Evolutionary conservation across 2,888 invertebrate species (phyloP).

Genomic region (Eristalinus aeneus): DNA sequence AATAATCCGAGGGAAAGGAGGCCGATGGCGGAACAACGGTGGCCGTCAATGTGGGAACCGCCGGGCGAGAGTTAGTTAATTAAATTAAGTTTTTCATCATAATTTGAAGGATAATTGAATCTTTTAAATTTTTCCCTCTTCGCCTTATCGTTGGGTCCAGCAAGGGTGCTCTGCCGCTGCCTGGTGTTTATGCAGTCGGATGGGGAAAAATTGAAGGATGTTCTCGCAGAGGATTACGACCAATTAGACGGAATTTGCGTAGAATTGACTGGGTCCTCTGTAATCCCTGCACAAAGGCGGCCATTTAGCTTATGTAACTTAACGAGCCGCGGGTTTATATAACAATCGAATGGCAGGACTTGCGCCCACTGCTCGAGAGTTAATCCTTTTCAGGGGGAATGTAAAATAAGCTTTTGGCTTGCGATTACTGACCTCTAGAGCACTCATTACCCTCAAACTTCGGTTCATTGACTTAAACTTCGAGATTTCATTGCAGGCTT

Average conservation of each 20-base stretch:
- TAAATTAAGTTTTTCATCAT: slow-evolving; percentile 35
- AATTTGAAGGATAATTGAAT: slow-evolving; percentile 31
- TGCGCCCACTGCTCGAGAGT: not conserved
- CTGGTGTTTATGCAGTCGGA: not conserved
- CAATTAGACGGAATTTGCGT: slow-evolving; percentile 1
- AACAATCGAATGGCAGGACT: not conserved
- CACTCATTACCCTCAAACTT: too few species aligned
- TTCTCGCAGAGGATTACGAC: not conserved
- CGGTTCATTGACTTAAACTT: too few species aligned
- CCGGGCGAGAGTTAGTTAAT: slow-evolving; percentile 8
- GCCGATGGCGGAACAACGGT: not conserved
- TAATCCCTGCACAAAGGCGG: not conserved
- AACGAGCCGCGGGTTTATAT: not conserved
- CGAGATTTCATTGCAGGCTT: too few species aligned
- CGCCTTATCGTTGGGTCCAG: not conserved
- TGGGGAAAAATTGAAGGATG: not conserved
- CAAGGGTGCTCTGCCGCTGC: not conserved
- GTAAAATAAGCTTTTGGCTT: too few species aligned
- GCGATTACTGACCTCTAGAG: too few species aligned
- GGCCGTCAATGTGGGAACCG: not conserved
- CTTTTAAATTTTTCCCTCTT: not conserved
- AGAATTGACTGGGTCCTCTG: not conserved
- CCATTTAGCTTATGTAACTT: not conserved
- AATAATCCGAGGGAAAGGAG: slow-evolving; percentile 13
- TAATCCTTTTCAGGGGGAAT: not conserved